Conservation (phyloP, 1,140 invertebrate species). For the Medauroidea extradentata region DNA sequence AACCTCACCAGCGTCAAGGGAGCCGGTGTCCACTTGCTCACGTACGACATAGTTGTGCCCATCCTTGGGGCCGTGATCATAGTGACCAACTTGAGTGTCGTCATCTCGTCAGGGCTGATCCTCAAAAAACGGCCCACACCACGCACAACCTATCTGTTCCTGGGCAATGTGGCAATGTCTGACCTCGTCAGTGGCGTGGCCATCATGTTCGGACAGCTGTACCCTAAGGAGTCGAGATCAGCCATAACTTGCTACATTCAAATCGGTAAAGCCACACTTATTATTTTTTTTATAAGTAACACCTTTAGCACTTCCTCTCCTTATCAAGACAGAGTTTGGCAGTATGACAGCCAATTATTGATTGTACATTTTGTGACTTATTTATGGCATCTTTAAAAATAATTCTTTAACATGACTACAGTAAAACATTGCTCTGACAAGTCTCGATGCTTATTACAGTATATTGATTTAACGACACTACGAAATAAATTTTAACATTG, state of each 20-base stretch:
- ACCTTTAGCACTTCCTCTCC: slow-evolving; percentile 1
- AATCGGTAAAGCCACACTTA: slow-evolving; percentile 29
- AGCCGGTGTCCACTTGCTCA: not conserved
- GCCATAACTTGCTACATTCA: slow-evolving; percentile 34
- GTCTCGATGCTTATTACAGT: too few relatives aligned
- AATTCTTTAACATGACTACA: not conserved
- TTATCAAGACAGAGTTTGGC: not conserved
- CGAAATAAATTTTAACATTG: too few relatives aligned
- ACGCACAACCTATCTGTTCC: slow-evolving; percentile 51
- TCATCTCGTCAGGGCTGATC: slow-evolving; percentile 52
- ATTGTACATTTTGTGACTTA: not conserved
- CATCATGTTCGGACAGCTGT: slow-evolving; percentile 47
- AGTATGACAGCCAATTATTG: not conserved
- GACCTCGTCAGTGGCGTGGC: slow-evolving; percentile 51
- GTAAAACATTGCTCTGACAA: too few relatives aligned
- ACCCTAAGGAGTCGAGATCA: slow-evolving; percentile 35
- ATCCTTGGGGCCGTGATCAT: slow-evolving; percentile 45
- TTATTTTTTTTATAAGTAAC: slow-evolving; percentile 13
- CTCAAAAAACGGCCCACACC: slow-evolving; percentile 50
- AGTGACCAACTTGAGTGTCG: slow-evolving; percentile 50
- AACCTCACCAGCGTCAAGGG: not conserved
- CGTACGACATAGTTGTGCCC: slow-evolving; percentile 2
- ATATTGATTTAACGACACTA: too few relatives aligned
- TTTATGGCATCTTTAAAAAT: not conserved
- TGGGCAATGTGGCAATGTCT: slow-evolving; percentile 54